phyloP scores from a whole-genome alignment of 2,797 vertebrate species.

The Neosalanx taihuensis region DNA sequence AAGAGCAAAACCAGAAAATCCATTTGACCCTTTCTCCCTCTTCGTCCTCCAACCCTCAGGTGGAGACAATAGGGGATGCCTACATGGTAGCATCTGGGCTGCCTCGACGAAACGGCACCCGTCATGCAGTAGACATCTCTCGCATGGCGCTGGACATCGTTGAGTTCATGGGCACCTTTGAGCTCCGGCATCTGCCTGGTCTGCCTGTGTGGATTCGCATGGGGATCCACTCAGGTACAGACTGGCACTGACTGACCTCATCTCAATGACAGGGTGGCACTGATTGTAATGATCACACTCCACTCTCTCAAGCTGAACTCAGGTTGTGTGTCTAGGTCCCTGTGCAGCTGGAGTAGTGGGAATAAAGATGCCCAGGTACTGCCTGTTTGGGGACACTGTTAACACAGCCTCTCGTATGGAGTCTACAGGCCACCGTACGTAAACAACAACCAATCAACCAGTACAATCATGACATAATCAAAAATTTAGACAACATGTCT shows the following conservation, averaged over 20 bases:
- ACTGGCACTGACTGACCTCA: not conserved
- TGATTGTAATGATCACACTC: not conserved
- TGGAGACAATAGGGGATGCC: conserved; percentile 96
- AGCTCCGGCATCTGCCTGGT: conserved; percentile 86
- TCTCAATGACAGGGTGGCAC: not conserved
- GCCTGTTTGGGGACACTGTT: conserved; percentile 94
- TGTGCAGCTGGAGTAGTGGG: conserved; percentile 96
- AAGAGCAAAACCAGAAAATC: too few species aligned
- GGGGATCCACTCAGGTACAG: conserved; percentile 90
- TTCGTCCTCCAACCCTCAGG: conserved; percentile 64
- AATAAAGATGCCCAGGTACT: conserved; percentile 98
- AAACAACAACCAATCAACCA: conserved; percentile 16
- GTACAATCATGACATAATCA: too few species aligned
- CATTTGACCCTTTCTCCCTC: not conserved
- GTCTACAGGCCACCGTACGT: conserved; percentile 94
- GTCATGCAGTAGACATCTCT: conserved; percentile 90
- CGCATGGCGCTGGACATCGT: conserved; percentile 95
- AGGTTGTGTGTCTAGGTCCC: conserved; percentile 71
- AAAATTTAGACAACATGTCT: not conserved
- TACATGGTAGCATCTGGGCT: conserved; percentile 97
- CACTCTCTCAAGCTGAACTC: not conserved
- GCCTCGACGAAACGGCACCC: conserved; percentile 87
- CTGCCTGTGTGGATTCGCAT: conserved; percentile 96
- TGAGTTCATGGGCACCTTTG: conserved; percentile 90
- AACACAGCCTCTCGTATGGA: conserved; percentile 97